Evolutionary conservation across 2,888 invertebrate genomes (phyloP).

Genomic region (Arctia plantaginis): DNA sequence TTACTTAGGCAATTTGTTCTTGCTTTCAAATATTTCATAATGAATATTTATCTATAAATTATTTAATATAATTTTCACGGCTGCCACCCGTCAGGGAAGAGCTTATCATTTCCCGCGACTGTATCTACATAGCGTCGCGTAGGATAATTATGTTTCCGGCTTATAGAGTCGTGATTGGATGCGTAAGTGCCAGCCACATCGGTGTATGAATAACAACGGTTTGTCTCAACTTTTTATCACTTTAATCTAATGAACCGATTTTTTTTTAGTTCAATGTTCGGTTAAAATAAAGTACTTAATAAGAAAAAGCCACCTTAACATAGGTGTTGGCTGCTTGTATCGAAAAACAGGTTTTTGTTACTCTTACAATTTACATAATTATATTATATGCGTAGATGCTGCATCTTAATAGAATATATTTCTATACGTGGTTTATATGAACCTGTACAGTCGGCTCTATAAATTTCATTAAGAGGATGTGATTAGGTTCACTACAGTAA

Average conservation of each 20-base stretch:
- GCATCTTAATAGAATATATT: constrained; percentile 27
- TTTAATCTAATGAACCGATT: constrained; percentile 54
- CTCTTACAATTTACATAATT: constrained; percentile 33
- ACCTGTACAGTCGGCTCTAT: constrained; percentile 19
- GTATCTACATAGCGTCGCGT: constrained; percentile 27
- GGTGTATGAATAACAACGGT: constrained; percentile 40
- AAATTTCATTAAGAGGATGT: not conserved
- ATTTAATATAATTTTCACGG: not conserved
- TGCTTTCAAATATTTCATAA: not conserved
- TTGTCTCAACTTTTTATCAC: constrained; percentile 53
- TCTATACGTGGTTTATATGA: constrained; percentile 19
- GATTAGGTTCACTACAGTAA: not conserved
- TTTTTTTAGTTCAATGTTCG: constrained; percentile 37
- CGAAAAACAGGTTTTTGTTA: constrained; percentile 34
- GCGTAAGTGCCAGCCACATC: constrained; percentile 61
- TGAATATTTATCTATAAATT: not conserved
- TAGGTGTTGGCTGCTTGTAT: constrained; percentile 35
- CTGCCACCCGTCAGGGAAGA: not conserved
- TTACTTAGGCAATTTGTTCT: not conserved
- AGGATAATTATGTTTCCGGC: constrained; percentile 34
- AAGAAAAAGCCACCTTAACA: constrained; percentile 24
- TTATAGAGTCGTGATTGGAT: constrained; percentile 60
- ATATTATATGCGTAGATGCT: constrained; percentile 23
- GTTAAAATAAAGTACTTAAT: constrained; percentile 27
- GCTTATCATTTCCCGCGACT: not conserved